Conservation (phyloP, 2,113 vertebrate genomes). For the Bucco capensis region DNA sequence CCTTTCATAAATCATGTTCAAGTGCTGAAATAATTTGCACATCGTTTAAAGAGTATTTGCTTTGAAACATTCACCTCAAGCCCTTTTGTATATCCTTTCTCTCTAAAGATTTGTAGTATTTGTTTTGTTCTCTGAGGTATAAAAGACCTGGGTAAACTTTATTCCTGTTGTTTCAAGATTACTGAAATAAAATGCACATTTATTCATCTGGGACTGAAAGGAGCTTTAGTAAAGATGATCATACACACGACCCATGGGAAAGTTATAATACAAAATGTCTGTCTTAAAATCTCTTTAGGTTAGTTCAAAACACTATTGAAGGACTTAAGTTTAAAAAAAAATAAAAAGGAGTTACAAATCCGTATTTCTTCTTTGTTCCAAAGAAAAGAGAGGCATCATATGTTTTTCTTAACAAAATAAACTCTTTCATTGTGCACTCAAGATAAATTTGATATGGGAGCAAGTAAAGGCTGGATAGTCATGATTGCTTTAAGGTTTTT, state of each 20-base stretch:
- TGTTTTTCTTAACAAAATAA: constrained; percentile 70
- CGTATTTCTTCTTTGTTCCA: constrained; percentile 68
- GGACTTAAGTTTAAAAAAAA: constrained; percentile 68
- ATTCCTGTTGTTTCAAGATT: constrained; percentile 86
- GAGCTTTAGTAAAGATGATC: constrained; percentile 79
- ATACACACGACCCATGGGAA: constrained; percentile 68
- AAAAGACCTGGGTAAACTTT: constrained; percentile 86
- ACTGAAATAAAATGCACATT: constrained; percentile 84
- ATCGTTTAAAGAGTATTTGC: constrained; percentile 85
- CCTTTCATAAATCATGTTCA: constrained; percentile 83
- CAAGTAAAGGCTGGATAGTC: neutral
- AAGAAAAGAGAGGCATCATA: constrained; percentile 34
- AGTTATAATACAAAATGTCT: constrained; percentile 74
- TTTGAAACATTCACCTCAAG: constrained; percentile 88
- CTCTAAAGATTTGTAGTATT: constrained; percentile 84
- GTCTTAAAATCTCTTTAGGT: constrained; percentile 78
- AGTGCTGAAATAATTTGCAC: constrained; percentile 85
- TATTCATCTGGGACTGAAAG: constrained; percentile 78
- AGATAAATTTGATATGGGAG: constrained; percentile 34
- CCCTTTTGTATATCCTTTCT: constrained; percentile 81
- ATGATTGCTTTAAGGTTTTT: neutral
- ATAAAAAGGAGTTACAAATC: constrained; percentile 47
- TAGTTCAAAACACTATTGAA: constrained; percentile 74
- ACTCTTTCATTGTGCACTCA: constrained; percentile 36
- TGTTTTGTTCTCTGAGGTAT: constrained; percentile 87